Conservation (phyloP, 2,888 invertebrate species). For the Campopleginae sp. region DNA sequence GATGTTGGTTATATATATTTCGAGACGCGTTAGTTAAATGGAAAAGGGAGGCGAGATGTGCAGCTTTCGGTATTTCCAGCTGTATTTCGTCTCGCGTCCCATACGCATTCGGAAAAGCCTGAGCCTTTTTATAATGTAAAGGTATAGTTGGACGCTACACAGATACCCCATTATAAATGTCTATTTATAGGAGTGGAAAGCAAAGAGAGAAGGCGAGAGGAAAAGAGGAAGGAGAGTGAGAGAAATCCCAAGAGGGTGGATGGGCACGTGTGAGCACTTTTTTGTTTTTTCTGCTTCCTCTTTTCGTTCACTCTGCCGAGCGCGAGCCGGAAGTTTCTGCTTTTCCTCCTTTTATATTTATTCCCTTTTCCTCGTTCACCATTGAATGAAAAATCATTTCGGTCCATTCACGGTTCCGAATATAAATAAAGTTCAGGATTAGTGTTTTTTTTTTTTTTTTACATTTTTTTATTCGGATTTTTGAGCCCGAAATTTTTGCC, state of each 20-base stretch:
- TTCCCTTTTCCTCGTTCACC: neutral
- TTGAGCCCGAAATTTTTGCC: neutral
- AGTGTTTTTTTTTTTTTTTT: neutral
- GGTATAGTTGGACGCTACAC: slow-evolving; percentile 11
- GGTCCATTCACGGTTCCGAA: neutral
- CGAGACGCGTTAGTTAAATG: slow-evolving; percentile 25
- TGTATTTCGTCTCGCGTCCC: slow-evolving; percentile 59
- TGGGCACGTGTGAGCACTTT: slow-evolving; percentile 46
- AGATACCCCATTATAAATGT: slow-evolving; percentile 61
- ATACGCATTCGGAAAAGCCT: slow-evolving; percentile 53
- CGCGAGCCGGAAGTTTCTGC: slow-evolving; percentile 44
- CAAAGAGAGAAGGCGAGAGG: slow-evolving; percentile 27
- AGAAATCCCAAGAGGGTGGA: slow-evolving; percentile 34
- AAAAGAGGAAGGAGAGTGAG: slow-evolving; percentile 31
- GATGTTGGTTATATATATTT: slow-evolving; percentile 6
- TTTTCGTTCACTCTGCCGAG: slow-evolving; percentile 24
- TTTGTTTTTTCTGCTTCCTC: slow-evolving; percentile 22
- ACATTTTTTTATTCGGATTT: neutral
- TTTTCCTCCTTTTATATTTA: slow-evolving; percentile 11
- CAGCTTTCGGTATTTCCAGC: slow-evolving; percentile 59
- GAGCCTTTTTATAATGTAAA: slow-evolving; percentile 31
- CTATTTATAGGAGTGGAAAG: slow-evolving; percentile 65
- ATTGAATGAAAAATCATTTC: slow-evolving; percentile 6
- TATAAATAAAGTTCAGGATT: neutral
- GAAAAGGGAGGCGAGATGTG: slow-evolving; percentile 13